phyloP scores from a whole-genome alignment of 2,113 vertebrate species.

The Poicephalus gulielmi region DNA sequence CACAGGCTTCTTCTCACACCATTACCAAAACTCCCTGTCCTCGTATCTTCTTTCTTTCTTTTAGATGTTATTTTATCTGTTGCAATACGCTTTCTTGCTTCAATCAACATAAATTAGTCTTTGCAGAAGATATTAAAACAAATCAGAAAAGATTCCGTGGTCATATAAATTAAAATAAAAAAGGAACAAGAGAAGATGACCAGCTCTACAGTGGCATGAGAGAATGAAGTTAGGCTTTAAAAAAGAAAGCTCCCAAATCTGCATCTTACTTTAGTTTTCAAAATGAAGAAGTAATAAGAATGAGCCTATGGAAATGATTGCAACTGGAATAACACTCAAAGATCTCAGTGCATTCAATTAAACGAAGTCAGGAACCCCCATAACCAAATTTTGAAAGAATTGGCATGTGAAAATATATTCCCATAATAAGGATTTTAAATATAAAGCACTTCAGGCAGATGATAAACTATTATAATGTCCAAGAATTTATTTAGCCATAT shows the following conservation, averaged over 20 bases:
- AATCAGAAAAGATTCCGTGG: background rate
- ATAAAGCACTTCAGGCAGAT: background rate
- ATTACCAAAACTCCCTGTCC: background rate
- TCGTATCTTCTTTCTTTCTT: background rate
- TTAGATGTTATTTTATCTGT: background rate
- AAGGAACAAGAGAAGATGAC: background rate
- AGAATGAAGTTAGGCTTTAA: background rate
- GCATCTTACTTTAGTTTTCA: background rate
- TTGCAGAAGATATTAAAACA: background rate
- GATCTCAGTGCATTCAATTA: background rate
- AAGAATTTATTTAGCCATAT: background rate
- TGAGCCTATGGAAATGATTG: background rate
- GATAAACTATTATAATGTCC: background rate
- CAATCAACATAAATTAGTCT: background rate
- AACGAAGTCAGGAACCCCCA: background rate
- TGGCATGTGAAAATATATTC: background rate
- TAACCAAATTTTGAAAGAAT: background rate
- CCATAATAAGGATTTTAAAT: background rate
- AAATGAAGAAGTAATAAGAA: background rate
- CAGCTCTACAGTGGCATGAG: background rate
- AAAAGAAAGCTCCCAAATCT: background rate
- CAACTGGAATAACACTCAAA: background rate
- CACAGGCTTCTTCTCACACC: background rate
- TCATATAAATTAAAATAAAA: background rate
- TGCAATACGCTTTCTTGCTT: background rate